Evolutionary conservation across 37 sponge, comb jelly and placozoan genomes (phyloP), one percentile per base, ranked within the genome.

Genomic region (Tethya wilhelma): DNA sequence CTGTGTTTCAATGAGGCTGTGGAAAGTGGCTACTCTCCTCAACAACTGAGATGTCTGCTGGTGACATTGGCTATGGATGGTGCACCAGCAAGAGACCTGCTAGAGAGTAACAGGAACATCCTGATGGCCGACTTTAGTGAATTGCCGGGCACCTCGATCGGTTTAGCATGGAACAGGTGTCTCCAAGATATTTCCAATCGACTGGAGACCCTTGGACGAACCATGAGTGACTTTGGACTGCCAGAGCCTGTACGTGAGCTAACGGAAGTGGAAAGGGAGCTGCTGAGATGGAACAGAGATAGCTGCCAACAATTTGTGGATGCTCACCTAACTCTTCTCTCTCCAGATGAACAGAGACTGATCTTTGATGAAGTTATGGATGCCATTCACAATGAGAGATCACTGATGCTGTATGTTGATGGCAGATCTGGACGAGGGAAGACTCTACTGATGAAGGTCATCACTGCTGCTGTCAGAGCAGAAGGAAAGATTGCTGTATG

Each of bases 351-450:
- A 68, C n/a, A n/a, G n/a, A 9, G 69, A 68, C n/a, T 19, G 9
- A 39, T 68, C n/a, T 68, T 25, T 68, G 69, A 68, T 29, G 43
- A 68, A 19, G 40, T 82, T 4, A 38, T 49, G 26, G 63, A 46
- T 1, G 14, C 22, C 12, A 53, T 72, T 1, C 38, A 74, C 4
- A 1, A 1, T 36, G 37, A 17, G 1, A 17, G 74, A 39, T 62
- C 74, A 3, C 56, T 77, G 1, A n/a, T 82, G 46, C 11, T 83
- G 23, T 85, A 57, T 4, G 19, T 78, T 8, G 78, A 77, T 53
- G 72, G 64, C 12, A 76, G 74, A 43, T 73, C 64, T 31, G 84
- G 84, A 56, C 75, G 64, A 25, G 84, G 84, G 1, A 85, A 85
- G 72, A 85, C 78, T 14, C 62, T 75, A n/a, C 23, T 85, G 20